phyloP scores from a whole-genome alignment of 2,113 vertebrate species.

The Dicerorhinus sumatrensis region DNA sequence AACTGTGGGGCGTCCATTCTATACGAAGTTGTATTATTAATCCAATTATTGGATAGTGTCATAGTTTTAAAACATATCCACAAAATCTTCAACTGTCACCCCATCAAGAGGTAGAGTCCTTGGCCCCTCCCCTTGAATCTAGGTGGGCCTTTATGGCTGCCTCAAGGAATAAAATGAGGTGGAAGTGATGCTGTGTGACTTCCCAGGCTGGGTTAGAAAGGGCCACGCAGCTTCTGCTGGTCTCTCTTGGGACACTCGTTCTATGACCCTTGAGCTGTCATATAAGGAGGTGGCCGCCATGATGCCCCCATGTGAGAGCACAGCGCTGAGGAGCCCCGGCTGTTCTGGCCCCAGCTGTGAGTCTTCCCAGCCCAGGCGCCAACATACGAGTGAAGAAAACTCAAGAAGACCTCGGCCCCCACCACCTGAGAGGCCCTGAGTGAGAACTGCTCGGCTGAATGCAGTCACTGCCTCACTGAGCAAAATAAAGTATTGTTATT shows the following conservation, averaged over 20 bases:
- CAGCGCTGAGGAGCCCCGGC: neutral
- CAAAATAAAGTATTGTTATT: neutral
- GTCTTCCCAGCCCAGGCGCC: neutral
- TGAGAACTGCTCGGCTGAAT: too few species aligned
- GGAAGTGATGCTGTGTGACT: neutral
- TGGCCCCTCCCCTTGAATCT: fast-evolving
- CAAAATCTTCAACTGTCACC: neutral
- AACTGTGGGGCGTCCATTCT: neutral
- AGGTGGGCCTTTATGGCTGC: neutral
- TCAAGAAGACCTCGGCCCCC: neutral
- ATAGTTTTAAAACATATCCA: neutral
- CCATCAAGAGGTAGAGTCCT: neutral
- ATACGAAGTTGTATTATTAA: neutral
- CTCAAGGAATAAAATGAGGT: neutral
- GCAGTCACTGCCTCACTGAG: neutral
- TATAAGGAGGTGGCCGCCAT: neutral
- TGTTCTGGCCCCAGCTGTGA: neutral
- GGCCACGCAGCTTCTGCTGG: neutral
- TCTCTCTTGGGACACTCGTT: neutral
- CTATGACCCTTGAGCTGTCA: neutral
- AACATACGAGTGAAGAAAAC: neutral
- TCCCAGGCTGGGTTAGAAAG: neutral
- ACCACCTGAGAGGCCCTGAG: neutral
- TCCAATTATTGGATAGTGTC: neutral
- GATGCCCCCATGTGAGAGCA: neutral